phyloP scores from a whole-genome alignment of 2,113 vertebrate species.

The Anser brachyrhynchus region DNA sequence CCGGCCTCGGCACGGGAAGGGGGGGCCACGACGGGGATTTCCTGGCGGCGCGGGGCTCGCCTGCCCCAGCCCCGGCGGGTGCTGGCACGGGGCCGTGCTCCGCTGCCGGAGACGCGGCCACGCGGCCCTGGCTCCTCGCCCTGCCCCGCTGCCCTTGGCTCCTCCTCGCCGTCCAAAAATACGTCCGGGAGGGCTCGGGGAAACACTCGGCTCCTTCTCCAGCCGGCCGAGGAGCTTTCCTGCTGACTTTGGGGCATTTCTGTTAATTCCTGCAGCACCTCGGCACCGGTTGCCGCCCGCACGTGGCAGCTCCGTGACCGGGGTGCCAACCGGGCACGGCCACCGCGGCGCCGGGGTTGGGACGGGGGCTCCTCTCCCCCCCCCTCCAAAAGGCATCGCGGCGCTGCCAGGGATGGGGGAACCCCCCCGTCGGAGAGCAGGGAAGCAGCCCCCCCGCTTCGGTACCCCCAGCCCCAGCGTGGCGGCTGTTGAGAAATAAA shows the following conservation, averaged over 20 bases:
- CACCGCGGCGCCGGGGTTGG: not conserved
- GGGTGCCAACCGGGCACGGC: not conserved
- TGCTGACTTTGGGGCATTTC: not conserved
- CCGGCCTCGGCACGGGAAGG: not conserved
- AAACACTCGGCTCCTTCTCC: not conserved
- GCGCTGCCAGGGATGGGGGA: not conserved
- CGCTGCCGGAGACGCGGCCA: not conserved
- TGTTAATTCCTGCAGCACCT: not conserved
- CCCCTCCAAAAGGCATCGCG: not conserved
- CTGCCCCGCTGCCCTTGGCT: not conserved
- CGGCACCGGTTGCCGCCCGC: not conserved
- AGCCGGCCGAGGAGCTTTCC: not conserved
- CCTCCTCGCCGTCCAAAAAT: not conserved
- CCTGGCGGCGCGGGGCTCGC: not conserved
- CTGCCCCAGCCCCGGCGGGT: not conserved
- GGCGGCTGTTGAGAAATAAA: conserved; percentile 69
- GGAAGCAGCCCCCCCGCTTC: not conserved
- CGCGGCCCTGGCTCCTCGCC: not conserved
- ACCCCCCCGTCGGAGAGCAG: not conserved
- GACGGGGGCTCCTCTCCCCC: not conserved
- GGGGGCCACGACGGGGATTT: not conserved
- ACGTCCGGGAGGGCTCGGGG: fast-evolving
- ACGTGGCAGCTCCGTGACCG: fast-evolving
- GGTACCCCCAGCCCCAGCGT: conserved; percentile 40
- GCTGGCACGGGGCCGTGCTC: not conserved